Evolutionary conservation across 2,113 vertebrate genomes (phyloP).

Genomic region (Cyprinodon variegatus): DNA sequence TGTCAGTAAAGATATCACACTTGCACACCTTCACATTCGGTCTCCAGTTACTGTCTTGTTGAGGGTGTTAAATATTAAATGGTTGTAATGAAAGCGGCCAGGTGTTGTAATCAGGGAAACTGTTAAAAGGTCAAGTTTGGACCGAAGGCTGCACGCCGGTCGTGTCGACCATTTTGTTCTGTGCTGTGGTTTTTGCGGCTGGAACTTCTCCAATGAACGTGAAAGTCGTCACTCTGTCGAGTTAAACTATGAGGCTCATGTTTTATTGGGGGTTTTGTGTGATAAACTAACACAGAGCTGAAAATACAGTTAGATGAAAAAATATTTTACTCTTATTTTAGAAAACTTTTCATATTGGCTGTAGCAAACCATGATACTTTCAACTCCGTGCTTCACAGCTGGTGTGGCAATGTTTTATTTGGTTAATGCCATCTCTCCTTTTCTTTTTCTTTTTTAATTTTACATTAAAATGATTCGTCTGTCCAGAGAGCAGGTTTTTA

Average conservation of each 20-base stretch:
- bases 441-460: not conserved
- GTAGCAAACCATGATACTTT: not conserved
- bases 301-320: not conserved
- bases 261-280: not conserved
- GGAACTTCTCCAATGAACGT: not conserved
- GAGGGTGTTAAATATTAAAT: constrained; percentile 70
- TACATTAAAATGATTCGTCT: not conserved
- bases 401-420: not conserved
- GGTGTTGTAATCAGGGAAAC: constrained; percentile 61
- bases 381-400: not conserved
- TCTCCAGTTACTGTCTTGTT: constrained; percentile 63
- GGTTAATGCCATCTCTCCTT: not conserved
- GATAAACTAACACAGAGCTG: not conserved
- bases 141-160: constrained; percentile 26
- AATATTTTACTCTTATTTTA: too few relatives aligned
- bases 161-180: not conserved
- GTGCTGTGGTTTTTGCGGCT: not conserved
- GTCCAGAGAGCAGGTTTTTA: not conserved
- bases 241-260: not conserved
- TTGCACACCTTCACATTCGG: constrained; percentile 38
- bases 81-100: constrained; percentile 61
- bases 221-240: not conserved
- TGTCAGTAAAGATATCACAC: constrained; percentile 70
- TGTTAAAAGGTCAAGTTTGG: constrained; percentile 59
- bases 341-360: too few relatives aligned